phyloP scores from a whole-genome alignment of 2,888 invertebrate genomes.

The Drosophila vallismaia region DNA sequence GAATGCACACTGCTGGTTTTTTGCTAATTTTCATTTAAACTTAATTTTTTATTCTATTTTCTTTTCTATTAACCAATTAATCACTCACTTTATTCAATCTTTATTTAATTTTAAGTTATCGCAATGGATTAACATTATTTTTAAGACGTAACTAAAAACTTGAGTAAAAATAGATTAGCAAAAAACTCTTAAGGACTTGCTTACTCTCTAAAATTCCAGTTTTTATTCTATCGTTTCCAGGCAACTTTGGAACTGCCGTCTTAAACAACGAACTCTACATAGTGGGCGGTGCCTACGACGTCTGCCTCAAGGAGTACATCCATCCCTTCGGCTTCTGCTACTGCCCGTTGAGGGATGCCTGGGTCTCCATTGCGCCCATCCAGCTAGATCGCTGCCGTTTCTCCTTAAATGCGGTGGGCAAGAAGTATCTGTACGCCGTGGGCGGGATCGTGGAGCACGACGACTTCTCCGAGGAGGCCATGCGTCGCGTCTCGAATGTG shows the following conservation, averaged over 20 bases:
- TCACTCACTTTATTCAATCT: too few relatives aligned
- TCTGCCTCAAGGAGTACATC: constrained; percentile 87
- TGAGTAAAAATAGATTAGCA: background rate
- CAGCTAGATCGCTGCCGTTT: constrained; percentile 88
- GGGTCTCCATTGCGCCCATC: constrained; percentile 89
- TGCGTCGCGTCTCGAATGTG: constrained; percentile 82
- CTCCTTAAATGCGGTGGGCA: constrained; percentile 86
- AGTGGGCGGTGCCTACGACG: constrained; percentile 90
- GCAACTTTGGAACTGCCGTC: constrained; percentile 88
- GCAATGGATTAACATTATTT: too few relatives aligned
- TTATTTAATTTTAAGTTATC: too few relatives aligned
- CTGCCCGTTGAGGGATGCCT: constrained; percentile 86
- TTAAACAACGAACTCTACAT: constrained; percentile 88
- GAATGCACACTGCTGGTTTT: background rate
- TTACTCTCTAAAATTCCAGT: background rate
- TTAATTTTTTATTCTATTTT: background rate
- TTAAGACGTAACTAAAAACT: background rate
- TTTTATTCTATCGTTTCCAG: constrained; percentile 44
- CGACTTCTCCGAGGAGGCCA: constrained; percentile 80
- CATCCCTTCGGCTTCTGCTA: constrained; percentile 90
- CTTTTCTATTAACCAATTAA: too few relatives aligned
- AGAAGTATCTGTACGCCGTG: constrained; percentile 86
- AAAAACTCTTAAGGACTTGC: background rate
- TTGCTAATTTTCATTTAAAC: background rate
- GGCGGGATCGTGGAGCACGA: constrained; percentile 87